A percentile compares a stretch with the other conserved stretches of the same genome.
Conservation (phyloP, 2,888 invertebrate species). For the Opisthograptis luteolata region DNA sequence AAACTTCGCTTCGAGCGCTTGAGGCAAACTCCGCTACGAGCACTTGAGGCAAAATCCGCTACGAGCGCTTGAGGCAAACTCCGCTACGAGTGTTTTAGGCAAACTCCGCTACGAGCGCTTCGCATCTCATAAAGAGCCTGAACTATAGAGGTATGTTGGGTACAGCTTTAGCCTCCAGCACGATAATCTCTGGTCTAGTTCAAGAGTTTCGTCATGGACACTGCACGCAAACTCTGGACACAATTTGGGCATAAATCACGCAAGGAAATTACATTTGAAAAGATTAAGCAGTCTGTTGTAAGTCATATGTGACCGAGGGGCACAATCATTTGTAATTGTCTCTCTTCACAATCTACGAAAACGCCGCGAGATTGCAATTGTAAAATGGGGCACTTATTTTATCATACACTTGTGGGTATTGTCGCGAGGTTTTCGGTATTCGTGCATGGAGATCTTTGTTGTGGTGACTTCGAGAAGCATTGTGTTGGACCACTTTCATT, state of each 20-base stretch:
- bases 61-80: no score
- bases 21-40: no score
- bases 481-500: no score
- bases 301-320: conserved; percentile 62
- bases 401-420: conserved; percentile 40
- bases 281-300: conserved; percentile 13
- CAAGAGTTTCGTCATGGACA: conserved; percentile 34
- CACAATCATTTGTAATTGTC: conserved; percentile 74
- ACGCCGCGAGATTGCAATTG: conserved; percentile 64
- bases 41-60: no score
- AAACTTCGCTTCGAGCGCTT: no score
- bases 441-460: no score
- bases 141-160: not conserved
- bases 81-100: no score
- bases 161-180: not conserved
- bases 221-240: conserved; percentile 52
- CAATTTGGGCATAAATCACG: conserved; percentile 62
- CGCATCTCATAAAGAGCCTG: no score
- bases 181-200: conserved; percentile 10
- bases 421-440: not conserved
- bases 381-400: conserved; percentile 47
- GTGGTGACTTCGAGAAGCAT: not conserved
- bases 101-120: no score
- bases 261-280: conserved; percentile 24
- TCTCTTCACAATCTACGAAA: conserved; percentile 55